Evolutionary conservation across 2,113 vertebrate genomes (phyloP).

Genomic region (Hippopotamus amphibius): DNA sequence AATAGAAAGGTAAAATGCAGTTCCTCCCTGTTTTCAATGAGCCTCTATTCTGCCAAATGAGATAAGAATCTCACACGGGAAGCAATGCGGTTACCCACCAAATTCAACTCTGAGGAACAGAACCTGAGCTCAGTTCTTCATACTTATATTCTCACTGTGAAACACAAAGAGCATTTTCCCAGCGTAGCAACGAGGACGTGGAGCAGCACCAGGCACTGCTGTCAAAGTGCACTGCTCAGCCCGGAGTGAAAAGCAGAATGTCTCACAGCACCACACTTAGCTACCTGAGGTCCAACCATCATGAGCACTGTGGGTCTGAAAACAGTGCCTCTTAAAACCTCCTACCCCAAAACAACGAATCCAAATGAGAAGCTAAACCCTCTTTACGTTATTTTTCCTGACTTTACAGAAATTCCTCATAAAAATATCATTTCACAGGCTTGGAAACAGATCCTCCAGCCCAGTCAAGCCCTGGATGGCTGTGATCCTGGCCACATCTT

Average conservation of each 20-base stretch:
- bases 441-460: neutral
- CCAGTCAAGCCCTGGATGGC: neutral
- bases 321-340: neutral
- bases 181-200: accelerated
- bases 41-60: neutral
- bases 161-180: neutral
- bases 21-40: neutral
- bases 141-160: neutral
- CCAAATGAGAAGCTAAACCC: neutral
- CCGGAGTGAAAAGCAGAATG: neutral
- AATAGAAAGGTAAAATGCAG: neutral
- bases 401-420: neutral
- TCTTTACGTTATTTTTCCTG: neutral
- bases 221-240: too few species aligned
- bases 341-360: neutral
- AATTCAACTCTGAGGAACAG: neutral
- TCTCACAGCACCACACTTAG: neutral
- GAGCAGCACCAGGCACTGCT: accelerated
- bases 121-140: neutral
- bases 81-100: neutral
- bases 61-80: neutral
- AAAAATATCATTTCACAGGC: neutral
- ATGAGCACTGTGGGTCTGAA: neutral
- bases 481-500: neutral
- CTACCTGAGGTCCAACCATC: too few species aligned